phyloP scores from a whole-genome alignment of 2,797 vertebrate genomes.

The Holocentrus rufus region DNA sequence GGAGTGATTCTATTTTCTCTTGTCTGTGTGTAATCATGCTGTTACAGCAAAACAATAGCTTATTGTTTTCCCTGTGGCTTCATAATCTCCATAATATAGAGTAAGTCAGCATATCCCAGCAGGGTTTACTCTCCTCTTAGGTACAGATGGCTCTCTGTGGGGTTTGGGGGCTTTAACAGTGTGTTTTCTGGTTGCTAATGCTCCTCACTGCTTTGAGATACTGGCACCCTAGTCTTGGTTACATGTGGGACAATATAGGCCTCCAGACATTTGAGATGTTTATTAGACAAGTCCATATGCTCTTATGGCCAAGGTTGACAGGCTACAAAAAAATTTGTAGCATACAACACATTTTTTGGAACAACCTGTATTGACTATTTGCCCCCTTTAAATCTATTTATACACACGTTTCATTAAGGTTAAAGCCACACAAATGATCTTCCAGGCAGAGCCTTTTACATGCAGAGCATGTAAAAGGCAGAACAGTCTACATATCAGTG shows the following conservation, averaged over 20 bases:
- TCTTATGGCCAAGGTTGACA: not conserved
- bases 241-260: not conserved
- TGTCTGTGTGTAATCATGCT: not conserved
- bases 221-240: conserved; percentile 26
- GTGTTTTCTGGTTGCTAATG: not conserved
- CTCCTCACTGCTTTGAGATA: conserved; percentile 17
- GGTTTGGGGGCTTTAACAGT: not conserved
- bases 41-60: not conserved
- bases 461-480: not conserved
- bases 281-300: conserved; percentile 36
- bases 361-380: not conserved
- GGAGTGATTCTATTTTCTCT: not conserved
- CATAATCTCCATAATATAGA: not conserved
- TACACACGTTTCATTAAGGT: not conserved
- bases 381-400: not conserved
- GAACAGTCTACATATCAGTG: not conserved
- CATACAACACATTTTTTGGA: not conserved
- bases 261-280: not conserved
- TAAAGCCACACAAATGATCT: not conserved
- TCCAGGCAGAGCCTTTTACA: too few relatives aligned
- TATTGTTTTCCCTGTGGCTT: not conserved
- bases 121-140: not conserved
- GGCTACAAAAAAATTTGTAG: not conserved
- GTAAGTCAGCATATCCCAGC: not conserved
- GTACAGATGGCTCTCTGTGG: conserved; percentile 28